A percentile compares a stretch with the other conserved stretches of the same genome.
Conservation (phyloP, 1,140 invertebrate genomes). For the Helicoverpa zea region DNA sequence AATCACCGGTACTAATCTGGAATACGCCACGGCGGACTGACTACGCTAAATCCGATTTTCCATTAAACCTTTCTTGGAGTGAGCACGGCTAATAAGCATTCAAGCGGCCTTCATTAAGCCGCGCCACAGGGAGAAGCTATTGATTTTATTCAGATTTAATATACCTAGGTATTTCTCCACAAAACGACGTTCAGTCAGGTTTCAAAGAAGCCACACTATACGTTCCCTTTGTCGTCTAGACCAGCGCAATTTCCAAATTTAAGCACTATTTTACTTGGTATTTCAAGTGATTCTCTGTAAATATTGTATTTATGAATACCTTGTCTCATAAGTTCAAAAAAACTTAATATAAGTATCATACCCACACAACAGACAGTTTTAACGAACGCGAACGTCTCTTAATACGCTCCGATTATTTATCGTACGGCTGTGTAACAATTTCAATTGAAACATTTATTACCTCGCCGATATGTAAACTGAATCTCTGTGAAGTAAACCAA, state of each 20-base stretch:
- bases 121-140: slow-evolving; percentile 66
- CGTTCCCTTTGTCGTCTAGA: slow-evolving; percentile 62
- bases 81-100: slow-evolving; percentile 77
- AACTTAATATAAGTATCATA: neutral
- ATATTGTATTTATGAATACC: too few relatives aligned
- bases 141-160: slow-evolving; percentile 76
- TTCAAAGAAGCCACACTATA: slow-evolving; percentile 64
- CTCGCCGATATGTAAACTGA: slow-evolving; percentile 17
- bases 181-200: slow-evolving; percentile 58
- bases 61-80: slow-evolving; percentile 72
- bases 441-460: slow-evolving; percentile 23
- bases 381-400: neutral
- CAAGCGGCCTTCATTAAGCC: slow-evolving; percentile 78
- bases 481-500: neutral
- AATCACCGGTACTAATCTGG: slow-evolving; percentile 68
- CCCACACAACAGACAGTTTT: neutral
- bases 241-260: slow-evolving; percentile 37
- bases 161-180: slow-evolving; percentile 70
- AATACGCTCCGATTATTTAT: slow-evolving; percentile 32
- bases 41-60: slow-evolving; percentile 71
- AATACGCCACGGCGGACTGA: slow-evolving; percentile 69
- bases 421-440: neutral
- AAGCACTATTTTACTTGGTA: neutral
- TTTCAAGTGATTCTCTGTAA: too few relatives aligned
- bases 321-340: too few relatives aligned